Conservation (phyloP, 2,888 invertebrate species). For the Nomada ferruginata region DNA sequence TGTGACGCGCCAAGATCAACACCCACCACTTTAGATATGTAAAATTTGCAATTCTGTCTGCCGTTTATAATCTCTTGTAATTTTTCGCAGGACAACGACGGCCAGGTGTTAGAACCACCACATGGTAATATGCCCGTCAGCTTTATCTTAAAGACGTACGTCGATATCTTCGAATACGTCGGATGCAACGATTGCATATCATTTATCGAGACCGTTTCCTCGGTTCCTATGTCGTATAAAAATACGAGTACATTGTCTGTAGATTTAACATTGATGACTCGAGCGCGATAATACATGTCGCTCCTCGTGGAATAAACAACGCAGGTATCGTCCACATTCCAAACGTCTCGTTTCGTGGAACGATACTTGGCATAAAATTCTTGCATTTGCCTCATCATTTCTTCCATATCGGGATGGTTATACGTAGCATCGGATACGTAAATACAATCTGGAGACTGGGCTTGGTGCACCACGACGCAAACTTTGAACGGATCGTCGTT, state of each 20-base stretch:
- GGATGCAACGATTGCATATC: conserved; percentile 85
- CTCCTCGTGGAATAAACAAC: conserved; percentile 84
- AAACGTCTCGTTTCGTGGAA: conserved; percentile 73
- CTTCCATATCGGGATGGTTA: conserved; percentile 83
- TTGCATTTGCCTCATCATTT: conserved; percentile 86
- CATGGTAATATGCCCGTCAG: conserved; percentile 89
- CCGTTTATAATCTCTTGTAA: conserved; percentile 86
- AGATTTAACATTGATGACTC: conserved; percentile 83
- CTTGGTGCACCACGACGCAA: conserved; percentile 85
- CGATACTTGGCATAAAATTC: conserved; percentile 83
- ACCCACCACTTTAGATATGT: conserved; percentile 86
- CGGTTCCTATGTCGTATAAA: conserved; percentile 88
- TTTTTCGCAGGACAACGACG: conserved; percentile 86
- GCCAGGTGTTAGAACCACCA: conserved; percentile 87
- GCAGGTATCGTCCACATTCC: conserved; percentile 86
- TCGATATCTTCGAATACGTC: conserved; percentile 85
- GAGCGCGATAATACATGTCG: conserved; percentile 88
- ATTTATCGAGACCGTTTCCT: conserved; percentile 84
- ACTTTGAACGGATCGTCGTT: conserved; percentile 83
- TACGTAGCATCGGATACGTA: conserved; percentile 86
- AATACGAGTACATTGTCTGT: conserved; percentile 85
- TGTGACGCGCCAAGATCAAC: not conserved
- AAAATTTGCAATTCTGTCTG: conserved; percentile 84
- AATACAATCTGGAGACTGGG: conserved; percentile 86
- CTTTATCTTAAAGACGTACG: conserved; percentile 88